A percentile compares a stretch with the other conserved stretches of the same genome.
Evolutionary conservation across 1,140 invertebrate genomes (phyloP).

Genomic region (Cardiocondyla obscurior): DNA sequence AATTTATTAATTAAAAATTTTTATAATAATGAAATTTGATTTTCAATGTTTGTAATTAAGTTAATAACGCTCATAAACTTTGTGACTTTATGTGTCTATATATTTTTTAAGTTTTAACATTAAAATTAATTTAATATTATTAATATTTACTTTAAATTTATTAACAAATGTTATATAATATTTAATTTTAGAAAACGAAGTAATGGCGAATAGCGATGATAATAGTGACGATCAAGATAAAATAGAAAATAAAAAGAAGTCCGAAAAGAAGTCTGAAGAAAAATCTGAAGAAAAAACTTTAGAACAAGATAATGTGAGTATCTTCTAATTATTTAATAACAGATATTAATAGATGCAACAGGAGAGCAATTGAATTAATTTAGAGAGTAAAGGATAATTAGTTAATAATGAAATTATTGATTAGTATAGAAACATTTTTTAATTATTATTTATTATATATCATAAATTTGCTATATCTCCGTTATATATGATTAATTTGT

Average conservation of each 20-base stretch:
- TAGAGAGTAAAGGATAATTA: too few relatives aligned
- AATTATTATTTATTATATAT: constrained; percentile 25
- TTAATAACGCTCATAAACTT: too few relatives aligned
- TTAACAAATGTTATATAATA: neutral
- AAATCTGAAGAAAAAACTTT: constrained; percentile 28
- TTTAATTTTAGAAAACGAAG: constrained; percentile 27
- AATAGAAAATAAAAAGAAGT: constrained; percentile 42
- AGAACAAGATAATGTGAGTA: constrained; percentile 47
- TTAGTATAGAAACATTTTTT: neutral
- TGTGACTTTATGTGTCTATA: too few relatives aligned
- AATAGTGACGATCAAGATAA: neutral
- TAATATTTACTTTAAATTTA: constrained; percentile 8
- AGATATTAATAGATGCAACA: neutral
- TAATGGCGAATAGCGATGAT: neutral
- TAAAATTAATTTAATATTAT: neutral
- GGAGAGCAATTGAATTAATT: too few relatives aligned
- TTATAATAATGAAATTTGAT: constrained; percentile 3
- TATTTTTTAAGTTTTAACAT: neutral
- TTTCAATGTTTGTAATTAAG: neutral
- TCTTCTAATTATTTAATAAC: neutral
- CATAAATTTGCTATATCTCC: neutral
- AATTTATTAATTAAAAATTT: neutral
- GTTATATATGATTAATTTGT: neutral
- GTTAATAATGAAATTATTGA: too few relatives aligned
- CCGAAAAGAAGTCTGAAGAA: constrained; percentile 30